A percentile compares a stretch with the other conserved stretches of the same genome.
Conservation (phyloP, 2,113 vertebrate genomes). For the Passer domesticus region DNA sequence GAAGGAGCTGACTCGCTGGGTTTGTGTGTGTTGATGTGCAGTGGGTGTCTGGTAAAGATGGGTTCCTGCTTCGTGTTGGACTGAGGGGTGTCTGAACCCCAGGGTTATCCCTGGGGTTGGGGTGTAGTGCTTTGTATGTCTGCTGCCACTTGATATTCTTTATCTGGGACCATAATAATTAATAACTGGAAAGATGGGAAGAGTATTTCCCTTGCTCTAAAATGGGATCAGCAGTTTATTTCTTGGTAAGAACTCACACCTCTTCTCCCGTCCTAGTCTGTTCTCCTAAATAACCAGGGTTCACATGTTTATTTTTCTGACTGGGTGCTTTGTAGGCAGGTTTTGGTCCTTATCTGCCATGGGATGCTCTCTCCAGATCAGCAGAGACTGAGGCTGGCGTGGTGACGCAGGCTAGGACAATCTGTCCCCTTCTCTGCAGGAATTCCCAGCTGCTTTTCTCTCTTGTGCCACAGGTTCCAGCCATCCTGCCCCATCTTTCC, state of each 20-base stretch:
- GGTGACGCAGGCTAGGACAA: accelerated
- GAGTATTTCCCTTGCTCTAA: not conserved
- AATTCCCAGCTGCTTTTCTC: not conserved
- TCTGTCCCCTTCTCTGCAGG: not conserved
- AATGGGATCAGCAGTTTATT: not conserved
- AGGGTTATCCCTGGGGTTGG: not conserved
- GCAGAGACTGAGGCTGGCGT: not conserved
- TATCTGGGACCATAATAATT: not conserved
- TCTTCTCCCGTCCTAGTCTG: not conserved
- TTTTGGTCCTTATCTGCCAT: accelerated
- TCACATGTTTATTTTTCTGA: not conserved
- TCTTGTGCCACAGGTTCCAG: not conserved
- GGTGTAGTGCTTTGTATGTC: not conserved
- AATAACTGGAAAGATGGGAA: not conserved
- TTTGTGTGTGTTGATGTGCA: not conserved
- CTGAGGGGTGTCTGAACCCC: not conserved
- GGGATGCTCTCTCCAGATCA: not conserved
- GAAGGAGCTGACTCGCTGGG: too few relatives aligned
- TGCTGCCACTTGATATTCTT: not conserved
- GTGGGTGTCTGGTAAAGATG: not conserved
- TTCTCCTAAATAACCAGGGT: not conserved
- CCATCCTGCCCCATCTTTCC: not conserved
- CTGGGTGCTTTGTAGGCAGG: not conserved
- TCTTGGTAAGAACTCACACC: not conserved
- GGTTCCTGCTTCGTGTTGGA: not conserved